A percentile compares a stretch with the other conserved stretches of the same genome.
These are phyloP conservation scores for Tetragnatha versicolor DNA, from an alignment of 1,140 invertebrate genomes.

Conservation along the genomic window DNA sequence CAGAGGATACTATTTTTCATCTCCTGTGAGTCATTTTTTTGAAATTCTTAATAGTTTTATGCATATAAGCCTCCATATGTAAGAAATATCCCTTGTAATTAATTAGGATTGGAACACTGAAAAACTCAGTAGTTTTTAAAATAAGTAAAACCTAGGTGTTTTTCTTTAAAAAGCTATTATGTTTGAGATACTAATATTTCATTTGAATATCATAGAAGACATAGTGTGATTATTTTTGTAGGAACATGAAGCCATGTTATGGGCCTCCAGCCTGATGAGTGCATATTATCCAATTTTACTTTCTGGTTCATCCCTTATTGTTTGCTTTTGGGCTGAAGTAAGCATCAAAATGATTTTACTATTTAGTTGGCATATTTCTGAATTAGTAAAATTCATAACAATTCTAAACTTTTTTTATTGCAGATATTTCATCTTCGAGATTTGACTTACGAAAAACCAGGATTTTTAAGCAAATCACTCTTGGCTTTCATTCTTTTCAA, in stretches of 20 bases:
- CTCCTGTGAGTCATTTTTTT: conserved; percentile 75
- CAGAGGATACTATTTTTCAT: conserved; percentile 87
- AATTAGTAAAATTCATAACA: background rate
- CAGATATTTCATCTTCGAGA: conserved; percentile 90
- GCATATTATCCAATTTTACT: conserved; percentile 90
- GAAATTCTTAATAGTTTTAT: background rate
- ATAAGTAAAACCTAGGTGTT: too few species aligned
- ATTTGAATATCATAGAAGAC: too few species aligned
- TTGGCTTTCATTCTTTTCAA: conserved; percentile 92
- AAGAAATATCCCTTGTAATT: too few species aligned
- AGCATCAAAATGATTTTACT: conserved; percentile 59
- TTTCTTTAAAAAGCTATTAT: too few species aligned
- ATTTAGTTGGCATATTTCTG: background rate
- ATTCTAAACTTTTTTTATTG: conserved; percentile 55
- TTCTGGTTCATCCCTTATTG: conserved; percentile 87
- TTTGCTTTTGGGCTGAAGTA: conserved; percentile 95
- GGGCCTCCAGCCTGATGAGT: conserved; percentile 83
- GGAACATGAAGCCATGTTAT: conserved; percentile 68
- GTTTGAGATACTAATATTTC: too few species aligned
- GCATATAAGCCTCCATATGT: too few species aligned
- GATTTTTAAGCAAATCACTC: conserved; percentile 90
- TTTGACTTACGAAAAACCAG: conserved; percentile 81
- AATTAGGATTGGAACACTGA: background rate
- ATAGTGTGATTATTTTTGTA: background rate
- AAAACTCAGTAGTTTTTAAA: too few species aligned